These are phyloP conservation scores for Xiphophorus hellerii DNA, from an alignment of 2,113 vertebrate species.

Conservation along the genomic window DNA sequence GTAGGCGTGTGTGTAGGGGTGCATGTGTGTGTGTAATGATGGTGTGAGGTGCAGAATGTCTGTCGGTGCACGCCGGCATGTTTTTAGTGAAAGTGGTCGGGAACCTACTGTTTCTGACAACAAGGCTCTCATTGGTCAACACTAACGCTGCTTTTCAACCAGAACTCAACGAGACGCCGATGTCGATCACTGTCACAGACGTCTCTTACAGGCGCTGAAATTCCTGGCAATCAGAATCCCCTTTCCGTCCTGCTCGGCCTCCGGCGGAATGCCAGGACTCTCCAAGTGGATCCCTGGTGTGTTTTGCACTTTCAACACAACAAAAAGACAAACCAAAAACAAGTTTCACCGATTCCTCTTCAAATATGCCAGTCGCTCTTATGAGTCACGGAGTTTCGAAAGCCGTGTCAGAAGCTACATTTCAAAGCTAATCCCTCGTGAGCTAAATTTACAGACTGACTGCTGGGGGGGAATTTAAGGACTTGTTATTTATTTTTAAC, in stretches of 20 bases:
- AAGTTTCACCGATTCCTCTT: conserved; percentile 3
- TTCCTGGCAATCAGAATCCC: conserved; percentile 25
- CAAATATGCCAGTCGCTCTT: not conserved
- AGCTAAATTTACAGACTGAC: not conserved
- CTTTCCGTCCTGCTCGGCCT: conserved; percentile 38
- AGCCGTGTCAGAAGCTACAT: not conserved
- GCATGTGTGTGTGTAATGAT: no score
- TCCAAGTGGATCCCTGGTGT: conserved; percentile 52
- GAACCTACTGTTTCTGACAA: no score
- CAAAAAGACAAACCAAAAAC: conserved; percentile 28
- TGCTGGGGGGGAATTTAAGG: no score
- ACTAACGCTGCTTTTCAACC: no score
- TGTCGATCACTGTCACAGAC: conserved; percentile 41
- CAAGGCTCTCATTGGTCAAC: no score
- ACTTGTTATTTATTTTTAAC: no score
- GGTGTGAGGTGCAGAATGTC: no score
- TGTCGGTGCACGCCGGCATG: no score
- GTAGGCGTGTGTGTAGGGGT: no score
- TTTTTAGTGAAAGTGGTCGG: no score
- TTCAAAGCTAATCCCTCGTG: not conserved
- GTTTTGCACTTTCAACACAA: conserved; percentile 37
- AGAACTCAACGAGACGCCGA: conserved; percentile 19
- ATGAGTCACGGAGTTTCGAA: not conserved
- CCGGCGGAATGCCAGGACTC: conserved; percentile 41
- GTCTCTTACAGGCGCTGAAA: conserved; percentile 30